phyloP scores from a whole-genome alignment of 2,113 vertebrate genomes.

The Calonectris borealis region DNA sequence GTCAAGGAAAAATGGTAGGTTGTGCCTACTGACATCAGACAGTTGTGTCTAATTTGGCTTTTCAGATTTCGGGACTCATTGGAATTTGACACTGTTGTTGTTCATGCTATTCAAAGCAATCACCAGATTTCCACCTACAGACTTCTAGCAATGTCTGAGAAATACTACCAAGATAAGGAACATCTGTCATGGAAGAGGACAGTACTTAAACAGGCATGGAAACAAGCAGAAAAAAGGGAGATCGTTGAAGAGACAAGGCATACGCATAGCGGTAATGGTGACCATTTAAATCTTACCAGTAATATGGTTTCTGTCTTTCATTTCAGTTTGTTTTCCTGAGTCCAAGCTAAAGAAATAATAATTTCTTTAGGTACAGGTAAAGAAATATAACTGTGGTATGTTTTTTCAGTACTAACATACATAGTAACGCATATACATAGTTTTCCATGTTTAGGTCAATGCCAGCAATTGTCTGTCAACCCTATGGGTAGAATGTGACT shows the following conservation, averaged over 20 bases:
- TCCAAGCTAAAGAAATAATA: not conserved
- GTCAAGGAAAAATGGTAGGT: not conserved
- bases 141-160: slow-evolving; percentile 61
- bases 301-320: not conserved
- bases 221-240: not conserved
- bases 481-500: not conserved
- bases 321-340: not conserved
- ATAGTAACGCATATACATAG: not conserved
- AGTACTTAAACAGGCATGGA: not conserved
- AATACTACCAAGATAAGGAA: slow-evolving; percentile 20
- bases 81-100: slow-evolving; percentile 74
- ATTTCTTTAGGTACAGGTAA: not conserved
- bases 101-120: slow-evolving; percentile 79
- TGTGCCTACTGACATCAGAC: not conserved
- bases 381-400: not conserved
- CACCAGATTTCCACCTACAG: slow-evolving; percentile 85
- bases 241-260: not conserved
- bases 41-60: slow-evolving; percentile 11
- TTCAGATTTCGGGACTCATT: slow-evolving; percentile 79
- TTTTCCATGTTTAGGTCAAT: not conserved
- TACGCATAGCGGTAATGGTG: not conserved
- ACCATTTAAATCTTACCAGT: not conserved
- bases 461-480: not conserved
- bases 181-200: not conserved
- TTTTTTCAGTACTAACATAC: not conserved